Evolutionary conservation across 2,888 invertebrate species (phyloP).

Genomic region (Drepanosiphum platanoidis): DNA sequence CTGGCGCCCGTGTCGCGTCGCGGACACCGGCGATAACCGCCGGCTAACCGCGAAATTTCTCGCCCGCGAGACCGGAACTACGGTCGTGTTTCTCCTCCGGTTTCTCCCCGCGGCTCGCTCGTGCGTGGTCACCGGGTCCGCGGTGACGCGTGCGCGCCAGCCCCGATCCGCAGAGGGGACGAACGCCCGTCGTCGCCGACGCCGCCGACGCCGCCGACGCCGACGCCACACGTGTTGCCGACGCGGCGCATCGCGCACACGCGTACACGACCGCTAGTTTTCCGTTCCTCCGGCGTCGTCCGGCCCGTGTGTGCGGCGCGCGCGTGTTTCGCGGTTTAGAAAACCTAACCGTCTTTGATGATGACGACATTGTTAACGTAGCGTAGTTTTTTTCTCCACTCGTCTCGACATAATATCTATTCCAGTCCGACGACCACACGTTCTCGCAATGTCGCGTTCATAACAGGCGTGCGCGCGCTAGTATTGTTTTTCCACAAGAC

Average conservation of each 20-base stretch:
- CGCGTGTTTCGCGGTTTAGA: background rate
- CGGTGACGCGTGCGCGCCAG: background rate
- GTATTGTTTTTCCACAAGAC: too few relatives aligned
- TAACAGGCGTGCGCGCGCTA: background rate
- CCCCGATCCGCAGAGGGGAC: background rate
- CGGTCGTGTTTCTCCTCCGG: background rate
- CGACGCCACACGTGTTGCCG: slow-evolving; percentile 59
- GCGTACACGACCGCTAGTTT: background rate
- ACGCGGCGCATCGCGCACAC: slow-evolving; percentile 55
- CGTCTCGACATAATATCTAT: too few relatives aligned
- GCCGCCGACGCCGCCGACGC: background rate
- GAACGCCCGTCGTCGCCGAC: background rate
- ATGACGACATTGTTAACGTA: background rate
- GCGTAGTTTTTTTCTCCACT: too few relatives aligned
- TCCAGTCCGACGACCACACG: background rate
- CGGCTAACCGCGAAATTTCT: background rate
- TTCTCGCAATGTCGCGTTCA: background rate
- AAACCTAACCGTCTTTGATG: background rate
- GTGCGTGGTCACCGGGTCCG: background rate
- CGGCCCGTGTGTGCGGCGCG: background rate
- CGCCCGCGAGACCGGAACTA: slow-evolving; percentile 24
- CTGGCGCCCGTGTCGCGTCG: too few relatives aligned
- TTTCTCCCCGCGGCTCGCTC: background rate
- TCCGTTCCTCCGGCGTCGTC: background rate
- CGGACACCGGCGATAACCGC: too few relatives aligned